Percentiles rank a stretch among this genome's conserved stretches.
Evolutionary conservation across 2,888 invertebrate species (phyloP).

Genomic region (Polia nebulosa): DNA sequence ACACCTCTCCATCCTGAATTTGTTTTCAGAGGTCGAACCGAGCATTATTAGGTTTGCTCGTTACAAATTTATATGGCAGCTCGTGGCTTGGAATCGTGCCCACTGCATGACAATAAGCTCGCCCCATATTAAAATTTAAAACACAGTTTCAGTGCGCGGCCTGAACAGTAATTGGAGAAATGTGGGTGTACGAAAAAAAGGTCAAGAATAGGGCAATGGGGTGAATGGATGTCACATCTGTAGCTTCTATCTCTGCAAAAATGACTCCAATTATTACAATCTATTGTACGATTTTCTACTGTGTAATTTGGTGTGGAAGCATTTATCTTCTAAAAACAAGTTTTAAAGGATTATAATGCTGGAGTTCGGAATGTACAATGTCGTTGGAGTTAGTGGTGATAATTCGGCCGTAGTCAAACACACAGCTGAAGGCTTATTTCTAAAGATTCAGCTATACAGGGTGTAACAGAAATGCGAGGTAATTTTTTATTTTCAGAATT

Average conservation of each 20-base stretch:
- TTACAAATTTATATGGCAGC: slow-evolving; percentile 34
- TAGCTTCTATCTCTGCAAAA: neutral
- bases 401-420: too few species aligned
- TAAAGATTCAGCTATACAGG: neutral
- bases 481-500: too few species aligned
- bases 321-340: neutral
- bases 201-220: neutral
- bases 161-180: slow-evolving; percentile 20
- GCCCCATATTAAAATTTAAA: slow-evolving; percentile 37
- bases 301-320: too few species aligned
- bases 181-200: slow-evolving; percentile 8
- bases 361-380: neutral
- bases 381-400: neutral
- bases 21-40: slow-evolving; percentile 21
- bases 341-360: neutral
- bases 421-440: neutral
- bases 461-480: too few species aligned
- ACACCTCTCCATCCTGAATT: slow-evolving; percentile 12
- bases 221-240: neutral
- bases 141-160: slow-evolving; percentile 7
- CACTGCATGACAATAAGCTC: slow-evolving; percentile 46
- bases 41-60: slow-evolving; percentile 22
- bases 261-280: neutral
- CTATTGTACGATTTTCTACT: too few species aligned
- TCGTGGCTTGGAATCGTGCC: slow-evolving; percentile 18